Evolutionary conservation across 2,888 invertebrate genomes (phyloP), one percentile per base, ranked within the genome.

Genomic region (Hydroisotoma schaefferi): DNA sequence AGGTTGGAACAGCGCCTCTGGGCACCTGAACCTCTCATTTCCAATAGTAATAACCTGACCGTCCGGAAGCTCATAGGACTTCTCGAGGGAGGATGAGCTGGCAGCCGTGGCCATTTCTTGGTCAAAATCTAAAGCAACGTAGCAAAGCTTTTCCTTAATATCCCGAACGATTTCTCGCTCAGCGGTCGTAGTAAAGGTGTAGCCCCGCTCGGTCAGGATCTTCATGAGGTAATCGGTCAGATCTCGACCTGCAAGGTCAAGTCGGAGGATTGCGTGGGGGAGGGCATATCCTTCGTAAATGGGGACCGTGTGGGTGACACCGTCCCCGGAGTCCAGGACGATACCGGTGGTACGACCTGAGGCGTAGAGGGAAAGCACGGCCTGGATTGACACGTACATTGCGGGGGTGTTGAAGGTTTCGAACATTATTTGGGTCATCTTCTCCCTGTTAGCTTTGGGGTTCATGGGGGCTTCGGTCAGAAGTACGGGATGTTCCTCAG

Each of bases 271-370:
- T 77, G 93, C 93, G 79, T 93, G 92, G 61, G 92, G 92, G 73
- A 93, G 82, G 66, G 92, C 91, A 78, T 92, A 92, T 74, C 93
- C 81, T 82, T 94, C 93, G 80, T 94, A 94, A 83, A 94, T 92
- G 78, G 94, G 94, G 64, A 94, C 92, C 55, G 93, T 92, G 85
- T 94, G 94, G 54, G 93, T 91, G 70, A 94, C 94, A 81, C 94
- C 94, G 81, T 94, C 94, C 71, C 94, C 94, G 74, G 92, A 92
- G 81, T 94, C 94, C 76, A 94, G 81, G 68, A 94, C 94, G 79
- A 93, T 93, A 85, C 93, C 93, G 78, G 93, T 93, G 80, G 93
- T 94, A 85, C 93, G 90, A 82, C 94, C 93, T 76, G 92, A 92
- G 70, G 93, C 93, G 80, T 93, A 94, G 79, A 93, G 82, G 43